phyloP scores from a whole-genome alignment of 1,140 invertebrate species.

The Lepidotrigona ventralis region DNA sequence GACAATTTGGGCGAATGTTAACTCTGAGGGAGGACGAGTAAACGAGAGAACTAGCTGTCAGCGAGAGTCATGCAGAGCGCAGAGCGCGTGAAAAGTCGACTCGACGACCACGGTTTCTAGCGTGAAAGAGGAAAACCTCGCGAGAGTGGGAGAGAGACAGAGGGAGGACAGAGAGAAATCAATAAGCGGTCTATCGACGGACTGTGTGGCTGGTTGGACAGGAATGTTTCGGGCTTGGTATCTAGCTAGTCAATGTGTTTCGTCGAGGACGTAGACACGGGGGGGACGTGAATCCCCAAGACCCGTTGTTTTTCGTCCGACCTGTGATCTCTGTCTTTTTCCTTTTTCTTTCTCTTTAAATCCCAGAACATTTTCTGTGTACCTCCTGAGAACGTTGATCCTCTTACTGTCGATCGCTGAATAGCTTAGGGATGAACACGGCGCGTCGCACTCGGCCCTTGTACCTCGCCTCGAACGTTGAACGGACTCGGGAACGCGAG shows the following conservation, averaged over 20 bases:
- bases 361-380: not conserved
- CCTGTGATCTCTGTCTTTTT: too few relatives aligned
- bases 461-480: not conserved
- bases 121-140: constrained; percentile 30
- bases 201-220: constrained; percentile 37
- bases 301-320: not conserved
- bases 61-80: not conserved
- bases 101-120: constrained; percentile 4
- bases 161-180: constrained; percentile 43
- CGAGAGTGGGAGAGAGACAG: constrained; percentile 25
- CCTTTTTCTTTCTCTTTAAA: too few relatives aligned
- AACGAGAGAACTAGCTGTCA: not conserved
- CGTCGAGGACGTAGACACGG: not conserved
- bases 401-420: constrained; percentile 19
- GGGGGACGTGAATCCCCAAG: too few relatives aligned
- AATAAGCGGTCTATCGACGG: constrained; percentile 59
- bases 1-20: too few relatives aligned
- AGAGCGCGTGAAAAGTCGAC: constrained; percentile 11
- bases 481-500: not conserved
- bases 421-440: constrained; percentile 1
- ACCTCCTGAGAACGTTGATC: constrained; percentile 26
- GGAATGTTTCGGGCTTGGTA: constrained; percentile 11
- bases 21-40: not conserved
- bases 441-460: constrained; percentile 8
- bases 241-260: not conserved